These are phyloP conservation scores for Prochilodus magdalenae DNA, from an alignment of 2,113 vertebrate genomes.

Conservation along the genomic window DNA sequence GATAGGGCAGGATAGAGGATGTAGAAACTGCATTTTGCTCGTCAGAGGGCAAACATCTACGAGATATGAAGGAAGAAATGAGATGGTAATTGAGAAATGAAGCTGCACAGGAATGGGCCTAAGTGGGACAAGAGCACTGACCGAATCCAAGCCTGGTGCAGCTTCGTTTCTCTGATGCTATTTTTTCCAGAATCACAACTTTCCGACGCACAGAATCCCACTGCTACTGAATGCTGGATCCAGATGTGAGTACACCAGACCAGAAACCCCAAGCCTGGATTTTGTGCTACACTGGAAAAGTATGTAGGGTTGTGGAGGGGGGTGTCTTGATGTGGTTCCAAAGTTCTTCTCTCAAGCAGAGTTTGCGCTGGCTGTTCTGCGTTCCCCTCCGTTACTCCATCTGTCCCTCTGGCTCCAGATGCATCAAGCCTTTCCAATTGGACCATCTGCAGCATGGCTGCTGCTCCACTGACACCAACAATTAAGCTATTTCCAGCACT, in stretches of 20 bases:
- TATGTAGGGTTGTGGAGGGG: not conserved
- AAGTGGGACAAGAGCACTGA: not conserved
- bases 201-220: not conserved
- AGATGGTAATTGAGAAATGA: not conserved
- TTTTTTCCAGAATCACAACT: slow-evolving; percentile 27
- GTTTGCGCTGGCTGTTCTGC: slow-evolving; percentile 61
- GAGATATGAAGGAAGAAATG: not conserved
- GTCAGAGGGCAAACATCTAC: slow-evolving; percentile 19
- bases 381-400: slow-evolving; percentile 66
- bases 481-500: slow-evolving; percentile 64
- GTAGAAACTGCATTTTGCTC: slow-evolving; percentile 2
- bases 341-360: slow-evolving; percentile 44
- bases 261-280: not conserved
- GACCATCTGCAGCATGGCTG: slow-evolving; percentile 69
- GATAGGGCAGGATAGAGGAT: slow-evolving; percentile 10
- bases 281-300: not conserved
- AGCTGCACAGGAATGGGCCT: not conserved
- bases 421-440: slow-evolving; percentile 65
- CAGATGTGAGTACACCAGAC: not conserved
- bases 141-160: slow-evolving; percentile 4
- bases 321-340: slow-evolving; percentile 43
- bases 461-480: slow-evolving; percentile 67
- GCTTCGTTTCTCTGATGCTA: slow-evolving; percentile 17
- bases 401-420: slow-evolving; percentile 75
- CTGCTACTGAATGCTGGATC: not conserved